Percentiles rank a stretch among this genome's conserved stretches.
phyloP scores from a whole-genome alignment of 2,888 invertebrate species.

The Xylophagus ater region DNA sequence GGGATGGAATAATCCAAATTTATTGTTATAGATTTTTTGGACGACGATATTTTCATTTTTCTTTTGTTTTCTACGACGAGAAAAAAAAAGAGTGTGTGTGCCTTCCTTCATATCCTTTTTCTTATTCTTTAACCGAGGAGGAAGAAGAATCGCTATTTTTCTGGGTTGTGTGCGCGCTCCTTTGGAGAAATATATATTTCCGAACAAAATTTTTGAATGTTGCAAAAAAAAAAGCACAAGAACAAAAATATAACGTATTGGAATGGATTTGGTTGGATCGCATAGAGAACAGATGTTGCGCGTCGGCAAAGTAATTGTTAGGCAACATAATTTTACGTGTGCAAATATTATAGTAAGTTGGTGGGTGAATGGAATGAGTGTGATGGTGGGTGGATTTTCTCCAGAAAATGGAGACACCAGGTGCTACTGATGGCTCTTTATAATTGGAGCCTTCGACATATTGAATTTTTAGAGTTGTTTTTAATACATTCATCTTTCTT shows the following conservation, averaged over 20 bases:
- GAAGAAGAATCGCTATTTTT: too few species aligned
- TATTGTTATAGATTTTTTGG: slow-evolving; percentile 27
- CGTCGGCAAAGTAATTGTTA: slow-evolving; percentile 18
- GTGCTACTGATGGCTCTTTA: slow-evolving; percentile 19
- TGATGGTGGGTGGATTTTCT: slow-evolving; percentile 17
- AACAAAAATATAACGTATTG: not conserved
- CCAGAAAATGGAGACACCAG: slow-evolving; percentile 16
- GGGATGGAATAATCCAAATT: slow-evolving; percentile 28
- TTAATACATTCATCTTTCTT: slow-evolving; percentile 13
- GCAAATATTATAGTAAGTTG: too few species aligned
- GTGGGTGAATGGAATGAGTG: too few species aligned
- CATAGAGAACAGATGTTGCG: slow-evolving; percentile 16
- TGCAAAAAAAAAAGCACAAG: not conserved
- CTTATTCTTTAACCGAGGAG: too few species aligned
- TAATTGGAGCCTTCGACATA: slow-evolving; percentile 19
- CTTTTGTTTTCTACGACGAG: too few species aligned
- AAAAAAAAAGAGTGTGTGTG: too few species aligned
- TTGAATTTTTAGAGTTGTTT: slow-evolving; percentile 19
- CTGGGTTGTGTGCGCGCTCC: too few species aligned
- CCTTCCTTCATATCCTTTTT: too few species aligned
- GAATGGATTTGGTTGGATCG: too few species aligned
- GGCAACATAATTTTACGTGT: slow-evolving; percentile 14
- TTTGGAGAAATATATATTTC: too few species aligned
- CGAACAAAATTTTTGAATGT: too few species aligned
- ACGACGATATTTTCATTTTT: too few species aligned